Evolutionary conservation across 1,140 invertebrate genomes (phyloP).

Genomic region (Papilio aristodemus): DNA sequence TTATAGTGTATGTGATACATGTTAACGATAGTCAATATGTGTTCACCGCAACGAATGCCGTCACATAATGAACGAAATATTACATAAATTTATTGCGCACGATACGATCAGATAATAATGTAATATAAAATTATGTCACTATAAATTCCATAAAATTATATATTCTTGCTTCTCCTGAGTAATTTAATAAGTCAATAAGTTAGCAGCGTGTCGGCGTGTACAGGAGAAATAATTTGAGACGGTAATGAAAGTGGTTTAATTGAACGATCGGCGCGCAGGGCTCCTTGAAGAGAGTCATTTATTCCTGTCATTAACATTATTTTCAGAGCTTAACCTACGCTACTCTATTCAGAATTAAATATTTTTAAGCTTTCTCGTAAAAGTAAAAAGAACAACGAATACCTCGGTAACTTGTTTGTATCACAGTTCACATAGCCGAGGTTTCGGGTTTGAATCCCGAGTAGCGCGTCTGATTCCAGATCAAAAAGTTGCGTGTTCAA

Average conservation of each 20-base stretch:
- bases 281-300: not conserved
- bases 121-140: not conserved
- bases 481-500: slow-evolving; percentile 99
- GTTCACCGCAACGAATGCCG: too few species aligned
- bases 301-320: slow-evolving; percentile 12
- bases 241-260: slow-evolving; percentile 13
- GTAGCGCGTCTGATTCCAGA: slow-evolving; percentile 99
- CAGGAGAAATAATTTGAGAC: slow-evolving; percentile 6
- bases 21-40: too few species aligned
- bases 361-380: too few species aligned
- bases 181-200: slow-evolving; percentile 21
- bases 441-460: too few species aligned
- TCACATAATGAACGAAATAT: not conserved
- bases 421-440: too few species aligned
- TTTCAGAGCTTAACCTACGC: not conserved
- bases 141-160: not conserved
- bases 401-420: too few species aligned
- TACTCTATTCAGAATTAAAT: not conserved
- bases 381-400: too few species aligned
- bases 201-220: not conserved
- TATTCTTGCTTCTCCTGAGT: not conserved
- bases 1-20: too few species aligned
- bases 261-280: slow-evolving; percentile 1
- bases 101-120: not conserved
- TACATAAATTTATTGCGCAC: not conserved